phyloP scores from a whole-genome alignment of 1,140 invertebrate genomes.

The Bombus ignitus region DNA sequence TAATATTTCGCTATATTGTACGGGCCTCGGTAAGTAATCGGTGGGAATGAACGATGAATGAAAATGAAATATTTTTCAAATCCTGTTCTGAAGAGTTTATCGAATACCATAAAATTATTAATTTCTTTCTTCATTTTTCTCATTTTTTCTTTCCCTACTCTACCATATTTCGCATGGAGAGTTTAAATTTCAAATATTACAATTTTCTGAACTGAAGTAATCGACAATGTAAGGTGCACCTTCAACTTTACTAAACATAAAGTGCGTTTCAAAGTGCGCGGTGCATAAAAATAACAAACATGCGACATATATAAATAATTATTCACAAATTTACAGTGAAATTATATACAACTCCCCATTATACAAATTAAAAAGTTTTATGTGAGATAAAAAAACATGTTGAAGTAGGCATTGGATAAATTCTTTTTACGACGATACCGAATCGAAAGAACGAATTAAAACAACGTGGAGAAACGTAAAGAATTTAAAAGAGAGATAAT shows the following conservation, averaged over 20 bases:
- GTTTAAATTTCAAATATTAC: constrained; percentile 5
- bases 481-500: neutral
- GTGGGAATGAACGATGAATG: neutral
- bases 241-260: neutral
- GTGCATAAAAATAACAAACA: constrained; percentile 39
- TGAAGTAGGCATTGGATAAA: constrained; percentile 41
- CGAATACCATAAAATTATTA: constrained; percentile 27
- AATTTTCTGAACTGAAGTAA: neutral
- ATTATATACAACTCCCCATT: constrained; percentile 41
- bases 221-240: neutral
- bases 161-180: neutral
- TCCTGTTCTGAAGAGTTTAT: constrained; percentile 33
- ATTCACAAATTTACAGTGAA: constrained; percentile 65
- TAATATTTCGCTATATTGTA: neutral
- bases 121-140: neutral
- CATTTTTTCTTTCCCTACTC: neutral
- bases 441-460: neutral
- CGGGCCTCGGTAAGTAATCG: neutral
- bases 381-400: neutral
- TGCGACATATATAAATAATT: constrained; percentile 53
- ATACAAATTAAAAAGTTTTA: constrained; percentile 4
- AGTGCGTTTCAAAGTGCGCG: constrained; percentile 47
- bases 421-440: neutral
- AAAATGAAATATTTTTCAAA: constrained; percentile 4
- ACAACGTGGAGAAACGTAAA: constrained; percentile 17